phyloP scores from a whole-genome alignment of 2,113 vertebrate species.

The Setophaga kirtlandii region DNA sequence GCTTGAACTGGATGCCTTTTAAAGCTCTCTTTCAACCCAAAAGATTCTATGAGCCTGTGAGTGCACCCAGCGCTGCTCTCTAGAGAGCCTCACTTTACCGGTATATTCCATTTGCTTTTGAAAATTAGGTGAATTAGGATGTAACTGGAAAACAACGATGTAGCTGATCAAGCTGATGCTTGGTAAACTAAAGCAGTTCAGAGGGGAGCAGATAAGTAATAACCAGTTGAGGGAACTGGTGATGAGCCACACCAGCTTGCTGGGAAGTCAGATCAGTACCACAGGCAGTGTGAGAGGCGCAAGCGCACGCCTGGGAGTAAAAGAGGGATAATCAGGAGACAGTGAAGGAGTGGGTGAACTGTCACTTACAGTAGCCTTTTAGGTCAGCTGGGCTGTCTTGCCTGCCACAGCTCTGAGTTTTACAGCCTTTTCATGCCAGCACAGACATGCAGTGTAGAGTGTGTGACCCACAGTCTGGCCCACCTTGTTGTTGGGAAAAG shows the following conservation, averaged over 20 bases:
- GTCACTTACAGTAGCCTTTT: not conserved
- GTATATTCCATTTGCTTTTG: not conserved
- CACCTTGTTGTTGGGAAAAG: not conserved
- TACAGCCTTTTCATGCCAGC: not conserved
- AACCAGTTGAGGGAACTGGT: not conserved
- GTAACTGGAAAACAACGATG: not conserved
- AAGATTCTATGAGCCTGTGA: not conserved
- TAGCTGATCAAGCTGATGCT: not conserved
- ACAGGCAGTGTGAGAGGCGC: not conserved
- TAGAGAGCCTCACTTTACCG: accelerated
- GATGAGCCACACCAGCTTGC: not conserved
- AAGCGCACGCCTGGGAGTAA: not conserved
- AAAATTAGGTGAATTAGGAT: not conserved
- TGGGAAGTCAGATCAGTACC: not conserved
- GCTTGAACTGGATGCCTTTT: not conserved
- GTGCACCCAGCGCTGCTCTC: not conserved
- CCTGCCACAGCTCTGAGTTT: not conserved
- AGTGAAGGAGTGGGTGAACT: not conserved
- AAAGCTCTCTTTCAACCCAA: not conserved
- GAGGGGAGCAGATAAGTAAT: not conserved
- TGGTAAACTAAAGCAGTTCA: not conserved
- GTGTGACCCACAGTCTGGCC: not conserved
- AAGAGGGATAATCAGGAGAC: not conserved
- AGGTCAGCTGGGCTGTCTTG: not conserved
- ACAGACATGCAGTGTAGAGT: not conserved